These are phyloP conservation scores for Cheirogaleus major DNA, from an alignment of 2,797 vertebrate genomes.

Conservation along the genomic window DNA sequence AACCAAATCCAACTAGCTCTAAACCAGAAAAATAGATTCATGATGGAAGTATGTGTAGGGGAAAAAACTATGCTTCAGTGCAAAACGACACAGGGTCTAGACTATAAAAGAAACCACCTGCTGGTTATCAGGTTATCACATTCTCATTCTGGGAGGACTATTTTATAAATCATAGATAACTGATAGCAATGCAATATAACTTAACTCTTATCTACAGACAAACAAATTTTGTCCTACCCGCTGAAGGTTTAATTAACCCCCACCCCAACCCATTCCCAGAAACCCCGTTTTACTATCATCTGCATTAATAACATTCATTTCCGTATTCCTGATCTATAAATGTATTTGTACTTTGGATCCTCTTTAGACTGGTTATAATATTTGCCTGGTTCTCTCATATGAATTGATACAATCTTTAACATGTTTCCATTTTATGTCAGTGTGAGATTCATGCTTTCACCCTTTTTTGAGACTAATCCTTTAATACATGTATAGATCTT, in stretches of 20 bases:
- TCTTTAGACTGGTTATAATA: conserved; percentile 14
- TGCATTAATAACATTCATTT: background rate
- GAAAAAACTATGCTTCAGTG: background rate
- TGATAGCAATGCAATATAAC: background rate
- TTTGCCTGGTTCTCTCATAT: background rate
- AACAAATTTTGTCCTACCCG: background rate
- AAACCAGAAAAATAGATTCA: conserved; percentile 38
- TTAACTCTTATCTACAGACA: background rate
- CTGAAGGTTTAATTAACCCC: background rate
- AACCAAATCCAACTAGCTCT: conserved; percentile 24
- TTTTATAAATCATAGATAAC: background rate
- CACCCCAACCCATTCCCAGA: background rate
- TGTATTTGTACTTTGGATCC: background rate
- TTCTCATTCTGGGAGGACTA: background rate
- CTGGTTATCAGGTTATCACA: background rate
- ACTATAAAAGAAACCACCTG: background rate
- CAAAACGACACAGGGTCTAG: background rate
- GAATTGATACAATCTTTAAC: conserved; percentile 15
- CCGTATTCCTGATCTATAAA: background rate
- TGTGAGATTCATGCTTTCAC: background rate
- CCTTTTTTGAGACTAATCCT: background rate
- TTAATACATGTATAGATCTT: background rate
- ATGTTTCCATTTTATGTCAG: conserved; percentile 8
- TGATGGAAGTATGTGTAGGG: background rate
- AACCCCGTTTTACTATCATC: background rate